Evolutionary conservation across 23 tunicate species (phyloP).

Genomic region (Styela clava): DNA sequence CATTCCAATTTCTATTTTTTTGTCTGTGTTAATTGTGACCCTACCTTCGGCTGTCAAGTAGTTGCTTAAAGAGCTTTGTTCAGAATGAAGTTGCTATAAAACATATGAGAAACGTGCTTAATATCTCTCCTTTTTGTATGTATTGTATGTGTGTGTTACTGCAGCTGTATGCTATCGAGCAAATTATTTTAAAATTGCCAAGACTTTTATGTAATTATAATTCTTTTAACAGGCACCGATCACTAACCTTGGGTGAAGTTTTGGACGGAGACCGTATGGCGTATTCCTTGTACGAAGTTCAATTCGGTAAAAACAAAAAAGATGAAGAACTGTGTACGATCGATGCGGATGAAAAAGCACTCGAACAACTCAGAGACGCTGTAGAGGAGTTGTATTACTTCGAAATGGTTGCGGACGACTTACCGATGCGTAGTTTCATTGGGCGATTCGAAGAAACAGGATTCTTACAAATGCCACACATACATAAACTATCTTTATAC

Average conservation of each 20-base stretch:
- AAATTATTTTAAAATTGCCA: no score
- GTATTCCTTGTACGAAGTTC: constrained; percentile 69
- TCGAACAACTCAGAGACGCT: constrained; percentile 62
- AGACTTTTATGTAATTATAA: no score
- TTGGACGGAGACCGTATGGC: constrained; percentile 98
- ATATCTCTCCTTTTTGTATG: no score
- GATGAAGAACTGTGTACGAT: constrained; percentile 50
- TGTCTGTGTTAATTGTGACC: neutral
- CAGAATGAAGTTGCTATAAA: no score
- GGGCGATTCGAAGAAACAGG: constrained; percentile 87
- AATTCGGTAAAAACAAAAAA: constrained; percentile 37
- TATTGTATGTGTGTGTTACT: no score
- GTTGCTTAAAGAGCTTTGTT: no score
- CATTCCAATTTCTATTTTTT: neutral
- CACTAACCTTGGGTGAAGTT: constrained; percentile 91
- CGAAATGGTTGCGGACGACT: constrained; percentile 88
- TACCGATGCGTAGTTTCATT: constrained; percentile 80
- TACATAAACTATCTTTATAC: constrained; percentile 63
- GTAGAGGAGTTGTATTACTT: constrained; percentile 94
- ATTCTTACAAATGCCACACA: constrained; percentile 82
- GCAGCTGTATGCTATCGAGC: no score
- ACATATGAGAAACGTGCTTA: no score
- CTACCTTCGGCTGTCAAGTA: no score
- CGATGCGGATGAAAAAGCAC: constrained; percentile 42
- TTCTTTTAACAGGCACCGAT: constrained; percentile 54